Evolutionary conservation across 2,888 invertebrate species (phyloP).

Genomic region (Anaspis maculata): DNA sequence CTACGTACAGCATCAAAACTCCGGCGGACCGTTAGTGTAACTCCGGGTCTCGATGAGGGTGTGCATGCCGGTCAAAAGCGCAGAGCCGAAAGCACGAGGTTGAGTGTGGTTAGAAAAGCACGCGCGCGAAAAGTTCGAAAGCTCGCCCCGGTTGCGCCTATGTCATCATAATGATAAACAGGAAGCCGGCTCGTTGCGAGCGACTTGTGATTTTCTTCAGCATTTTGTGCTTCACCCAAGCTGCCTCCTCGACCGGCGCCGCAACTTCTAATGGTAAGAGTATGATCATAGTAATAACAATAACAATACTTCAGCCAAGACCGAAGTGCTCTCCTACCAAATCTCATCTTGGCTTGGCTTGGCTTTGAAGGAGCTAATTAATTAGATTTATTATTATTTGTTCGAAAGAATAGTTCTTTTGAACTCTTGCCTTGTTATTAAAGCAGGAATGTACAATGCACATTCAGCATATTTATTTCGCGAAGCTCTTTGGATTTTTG

Average conservation of each 20-base stretch:
- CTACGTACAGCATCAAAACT: constrained; percentile 29
- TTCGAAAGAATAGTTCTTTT: constrained; percentile 16
- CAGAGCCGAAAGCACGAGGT: constrained; percentile 27
- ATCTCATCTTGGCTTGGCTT: constrained; percentile 32
- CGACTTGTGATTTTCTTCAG: constrained; percentile 21
- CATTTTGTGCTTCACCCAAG: constrained; percentile 22
- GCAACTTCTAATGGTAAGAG: constrained; percentile 33
- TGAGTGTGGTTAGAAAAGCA: constrained; percentile 6
- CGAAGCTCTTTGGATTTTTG: no score
- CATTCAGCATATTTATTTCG: constrained; percentile 11
- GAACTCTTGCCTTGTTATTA: constrained; percentile 10
- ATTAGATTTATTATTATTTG: constrained; percentile 16
- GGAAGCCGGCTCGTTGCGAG: constrained; percentile 11
- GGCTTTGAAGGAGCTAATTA: constrained; percentile 18
- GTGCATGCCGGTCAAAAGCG: constrained; percentile 22
- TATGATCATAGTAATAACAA: no score
- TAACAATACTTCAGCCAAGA: constrained; percentile 14
- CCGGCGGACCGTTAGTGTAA: constrained; percentile 33
- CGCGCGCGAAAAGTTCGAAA: constrained; percentile 3
- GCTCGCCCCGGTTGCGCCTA: not conserved
- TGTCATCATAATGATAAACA: constrained; percentile 5
- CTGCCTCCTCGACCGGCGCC: constrained; percentile 28
- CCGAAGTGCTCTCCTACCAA: constrained; percentile 30
- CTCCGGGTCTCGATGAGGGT: constrained; percentile 25
- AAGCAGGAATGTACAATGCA: constrained; percentile 12